These are phyloP conservation scores for Chaenodraco wilsoni DNA, from an alignment of 2,797 vertebrate species.

Conservation along the genomic window DNA sequence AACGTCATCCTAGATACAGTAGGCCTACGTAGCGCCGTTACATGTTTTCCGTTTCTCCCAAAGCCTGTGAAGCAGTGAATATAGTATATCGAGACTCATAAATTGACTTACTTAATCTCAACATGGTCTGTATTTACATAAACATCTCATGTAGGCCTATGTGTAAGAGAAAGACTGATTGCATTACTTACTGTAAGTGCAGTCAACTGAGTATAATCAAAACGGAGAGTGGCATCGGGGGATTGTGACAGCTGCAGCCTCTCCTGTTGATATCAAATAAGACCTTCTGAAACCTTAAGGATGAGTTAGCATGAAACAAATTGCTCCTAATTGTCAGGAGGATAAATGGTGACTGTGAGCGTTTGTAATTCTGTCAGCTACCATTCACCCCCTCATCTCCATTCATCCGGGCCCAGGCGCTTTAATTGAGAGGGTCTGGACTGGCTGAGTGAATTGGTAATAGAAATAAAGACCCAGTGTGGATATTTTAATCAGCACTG, in stretches of 20 bases:
- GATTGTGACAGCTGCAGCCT: slow-evolving; percentile 64
- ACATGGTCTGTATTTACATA: slow-evolving; percentile 24
- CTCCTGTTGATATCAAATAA: slow-evolving; percentile 68
- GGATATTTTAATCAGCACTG: slow-evolving; percentile 86
- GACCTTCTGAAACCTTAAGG: slow-evolving; percentile 77
- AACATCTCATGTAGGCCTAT: slow-evolving; percentile 9
- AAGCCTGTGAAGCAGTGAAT: no score
- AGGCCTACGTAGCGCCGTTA: no score
- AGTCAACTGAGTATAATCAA: slow-evolving; percentile 68
- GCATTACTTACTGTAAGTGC: slow-evolving; percentile 56
- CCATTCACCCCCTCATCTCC: slow-evolving; percentile 69
- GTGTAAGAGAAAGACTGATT: slow-evolving; percentile 21
- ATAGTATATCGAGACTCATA: neutral
- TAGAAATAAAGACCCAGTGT: slow-evolving; percentile 80
- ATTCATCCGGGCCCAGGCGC: slow-evolving; percentile 69
- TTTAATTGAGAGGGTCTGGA: slow-evolving; percentile 82
- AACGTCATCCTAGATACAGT: no score
- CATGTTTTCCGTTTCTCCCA: no score
- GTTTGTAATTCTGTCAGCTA: slow-evolving; percentile 79
- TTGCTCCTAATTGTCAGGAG: slow-evolving; percentile 82
- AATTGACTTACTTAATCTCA: slow-evolving; percentile 22
- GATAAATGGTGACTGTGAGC: slow-evolving; percentile 81
- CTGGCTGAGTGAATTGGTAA: slow-evolving; percentile 78
- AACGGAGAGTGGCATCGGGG: slow-evolving; percentile 56
- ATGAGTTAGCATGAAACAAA: slow-evolving; percentile 84